phyloP scores from a whole-genome alignment of 2,888 invertebrate species.

The Philereme transversata region DNA sequence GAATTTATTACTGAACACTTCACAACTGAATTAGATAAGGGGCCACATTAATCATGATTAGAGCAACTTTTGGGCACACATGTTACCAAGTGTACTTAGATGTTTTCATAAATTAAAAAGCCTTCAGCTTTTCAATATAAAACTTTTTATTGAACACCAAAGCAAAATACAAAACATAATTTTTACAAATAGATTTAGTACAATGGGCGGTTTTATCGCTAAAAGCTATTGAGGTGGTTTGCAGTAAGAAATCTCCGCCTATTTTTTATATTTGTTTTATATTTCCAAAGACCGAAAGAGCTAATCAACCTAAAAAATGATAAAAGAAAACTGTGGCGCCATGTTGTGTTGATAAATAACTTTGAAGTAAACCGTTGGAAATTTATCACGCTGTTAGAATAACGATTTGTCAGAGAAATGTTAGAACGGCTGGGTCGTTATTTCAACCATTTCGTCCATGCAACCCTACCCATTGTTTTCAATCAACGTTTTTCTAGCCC shows the following conservation, averaged over 20 bases:
- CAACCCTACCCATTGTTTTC: no score
- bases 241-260: not conserved
- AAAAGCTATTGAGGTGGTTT: not conserved
- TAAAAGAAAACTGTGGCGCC: constrained; percentile 7
- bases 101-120: no score
- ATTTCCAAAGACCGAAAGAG: no score
- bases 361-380: constrained; percentile 10
- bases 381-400: constrained; percentile 5
- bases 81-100: not conserved
- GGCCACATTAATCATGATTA: constrained; percentile 1
- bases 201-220: no score
- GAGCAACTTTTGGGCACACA: not conserved
- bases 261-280: no score
- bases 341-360: constrained; percentile 13
- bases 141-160: no score
- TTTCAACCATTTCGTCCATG: not conserved
- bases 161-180: no score
- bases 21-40: not conserved
- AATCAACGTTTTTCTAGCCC: no score
- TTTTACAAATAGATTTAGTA: no score
- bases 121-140: no score
- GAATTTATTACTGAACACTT: not conserved
- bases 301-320: not conserved
- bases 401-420: constrained; percentile 1
- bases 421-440: not conserved